Evolutionary conservation across 2,797 vertebrate species (phyloP).

Genomic region (Poeciliopsis paucimaculata): DNA sequence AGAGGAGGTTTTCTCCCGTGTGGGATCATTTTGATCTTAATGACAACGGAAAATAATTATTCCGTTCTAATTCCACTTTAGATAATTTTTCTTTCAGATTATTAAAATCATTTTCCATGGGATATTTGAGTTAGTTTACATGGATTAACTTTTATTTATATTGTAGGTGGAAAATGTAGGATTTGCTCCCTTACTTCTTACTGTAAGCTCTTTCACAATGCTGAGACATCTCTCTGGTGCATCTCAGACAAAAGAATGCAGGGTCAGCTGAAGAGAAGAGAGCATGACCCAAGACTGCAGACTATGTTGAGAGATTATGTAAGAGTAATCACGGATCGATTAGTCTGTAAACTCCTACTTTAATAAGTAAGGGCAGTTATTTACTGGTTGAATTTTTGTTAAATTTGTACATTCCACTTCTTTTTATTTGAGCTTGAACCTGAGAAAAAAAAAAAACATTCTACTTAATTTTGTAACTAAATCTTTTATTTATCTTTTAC

Average conservation of each 20-base stretch:
- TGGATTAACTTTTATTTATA: no score
- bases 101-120: no score
- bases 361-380: not conserved
- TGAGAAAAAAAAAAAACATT: not conserved
- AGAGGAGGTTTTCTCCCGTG: no score
- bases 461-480: not conserved
- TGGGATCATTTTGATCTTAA: no score
- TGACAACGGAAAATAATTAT: no score
- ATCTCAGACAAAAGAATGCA: not conserved
- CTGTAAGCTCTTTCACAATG: no score
- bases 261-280: not conserved
- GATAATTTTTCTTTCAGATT: no score
- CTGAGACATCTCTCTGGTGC: not conserved
- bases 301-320: not conserved
- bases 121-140: no score
- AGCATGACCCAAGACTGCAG: not conserved
- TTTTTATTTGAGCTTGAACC: not conserved
- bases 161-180: no score
- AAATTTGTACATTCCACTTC: not conserved
- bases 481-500: not conserved
- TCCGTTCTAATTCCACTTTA: no score
- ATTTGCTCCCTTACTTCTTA: no score
- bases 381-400: not conserved
- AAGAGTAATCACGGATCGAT: not conserved
- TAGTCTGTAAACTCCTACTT: not conserved